These are phyloP conservation scores for Neodon shergylaensis DNA, from an alignment of 2,113 vertebrate species.

Conservation along the genomic window DNA sequence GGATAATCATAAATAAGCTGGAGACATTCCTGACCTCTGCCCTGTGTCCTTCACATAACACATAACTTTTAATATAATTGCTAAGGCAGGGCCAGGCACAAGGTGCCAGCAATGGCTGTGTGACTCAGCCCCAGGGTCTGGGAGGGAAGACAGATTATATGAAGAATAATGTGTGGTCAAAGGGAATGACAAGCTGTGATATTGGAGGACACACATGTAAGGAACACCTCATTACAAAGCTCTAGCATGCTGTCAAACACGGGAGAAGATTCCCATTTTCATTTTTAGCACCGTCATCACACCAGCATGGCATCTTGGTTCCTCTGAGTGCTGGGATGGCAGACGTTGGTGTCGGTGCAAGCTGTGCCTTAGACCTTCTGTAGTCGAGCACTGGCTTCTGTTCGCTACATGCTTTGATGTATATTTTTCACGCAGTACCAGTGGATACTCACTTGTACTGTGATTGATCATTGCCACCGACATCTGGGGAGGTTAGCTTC, in stretches of 20 bases:
- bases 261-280: fast-evolving
- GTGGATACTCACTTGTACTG: conserved; percentile 83
- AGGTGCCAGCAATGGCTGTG: background rate
- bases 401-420: fast-evolving
- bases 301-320: background rate
- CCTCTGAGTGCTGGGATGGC: background rate
- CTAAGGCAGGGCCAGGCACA: background rate
- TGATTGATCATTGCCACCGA: conserved; percentile 87
- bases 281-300: background rate
- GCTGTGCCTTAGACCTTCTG: background rate
- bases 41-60: background rate
- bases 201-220: background rate
- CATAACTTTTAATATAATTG: background rate
- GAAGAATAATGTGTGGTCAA: background rate
- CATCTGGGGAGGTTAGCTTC: conserved; percentile 87
- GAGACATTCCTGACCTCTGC: background rate
- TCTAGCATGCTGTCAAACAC: background rate
- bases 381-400: background rate
- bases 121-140: background rate
- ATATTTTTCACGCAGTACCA: too few species aligned
- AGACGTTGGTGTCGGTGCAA: background rate
- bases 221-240: background rate
- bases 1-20: background rate
- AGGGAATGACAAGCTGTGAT: background rate
- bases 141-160: background rate